These are phyloP conservation scores for Ericerus pela DNA, from an alignment of 1,140 invertebrate genomes.

Conservation along the genomic window DNA sequence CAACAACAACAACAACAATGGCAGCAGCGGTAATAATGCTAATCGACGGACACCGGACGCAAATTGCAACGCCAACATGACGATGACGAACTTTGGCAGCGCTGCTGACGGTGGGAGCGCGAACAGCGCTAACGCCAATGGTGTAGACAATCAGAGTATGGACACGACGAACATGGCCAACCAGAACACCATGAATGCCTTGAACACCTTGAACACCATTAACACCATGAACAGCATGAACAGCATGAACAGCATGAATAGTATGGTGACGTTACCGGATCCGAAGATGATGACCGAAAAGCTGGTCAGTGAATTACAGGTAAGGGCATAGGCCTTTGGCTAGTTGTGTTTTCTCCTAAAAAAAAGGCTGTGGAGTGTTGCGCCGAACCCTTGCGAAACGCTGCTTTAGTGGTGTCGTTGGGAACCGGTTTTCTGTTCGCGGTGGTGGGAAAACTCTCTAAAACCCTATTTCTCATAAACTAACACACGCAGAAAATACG, in stretches of 20 bases:
- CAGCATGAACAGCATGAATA: conserved; percentile 11
- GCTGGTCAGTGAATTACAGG: conserved; percentile 27
- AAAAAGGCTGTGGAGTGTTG: no score
- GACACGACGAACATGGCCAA: not conserved
- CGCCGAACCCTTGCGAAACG: no score
- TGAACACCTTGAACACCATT: conserved; percentile 7
- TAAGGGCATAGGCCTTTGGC: no score
- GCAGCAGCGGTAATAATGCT: no score
- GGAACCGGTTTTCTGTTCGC: no score
- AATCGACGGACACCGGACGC: not conserved
- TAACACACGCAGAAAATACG: no score
- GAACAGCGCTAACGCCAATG: not conserved
- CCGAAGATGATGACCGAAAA: conserved; percentile 27
- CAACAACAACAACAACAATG: no score
- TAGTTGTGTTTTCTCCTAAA: no score
- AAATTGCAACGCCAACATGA: not conserved
- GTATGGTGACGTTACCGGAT: conserved; percentile 16
- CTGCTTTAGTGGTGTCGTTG: no score
- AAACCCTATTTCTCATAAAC: no score
- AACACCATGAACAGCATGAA: not conserved
- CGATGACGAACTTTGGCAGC: not conserved
- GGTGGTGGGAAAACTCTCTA: no score
- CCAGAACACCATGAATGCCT: not conserved
- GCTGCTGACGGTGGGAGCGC: not conserved
- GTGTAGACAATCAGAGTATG: not conserved